A percentile compares a stretch with the other conserved stretches of the same genome.
Evolutionary conservation across 2,113 vertebrate genomes (phyloP).

Genomic region (Gnathonemus echidnorhynchus): DNA sequence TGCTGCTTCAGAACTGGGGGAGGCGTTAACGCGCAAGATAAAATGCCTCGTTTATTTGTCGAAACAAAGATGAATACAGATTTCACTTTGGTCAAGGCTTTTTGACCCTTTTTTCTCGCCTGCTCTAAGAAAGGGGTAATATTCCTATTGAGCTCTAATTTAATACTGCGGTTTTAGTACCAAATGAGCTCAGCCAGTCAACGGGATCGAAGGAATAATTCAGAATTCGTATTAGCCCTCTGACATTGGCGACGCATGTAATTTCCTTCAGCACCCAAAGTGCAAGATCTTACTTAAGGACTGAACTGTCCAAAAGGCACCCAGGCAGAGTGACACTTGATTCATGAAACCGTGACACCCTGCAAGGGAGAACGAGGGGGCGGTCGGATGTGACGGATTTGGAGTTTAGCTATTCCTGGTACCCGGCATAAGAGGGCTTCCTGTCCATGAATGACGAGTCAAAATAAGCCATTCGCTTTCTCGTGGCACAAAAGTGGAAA

Average conservation of each 20-base stretch:
- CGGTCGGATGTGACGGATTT: background rate
- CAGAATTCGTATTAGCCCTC: background rate
- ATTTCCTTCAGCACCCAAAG: background rate
- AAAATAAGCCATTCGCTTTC: background rate
- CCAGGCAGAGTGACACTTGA: background rate
- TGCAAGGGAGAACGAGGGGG: background rate
- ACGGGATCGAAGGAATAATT: background rate
- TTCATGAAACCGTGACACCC: background rate
- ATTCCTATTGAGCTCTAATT: background rate
- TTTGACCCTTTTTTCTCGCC: background rate
- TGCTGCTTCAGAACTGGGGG: background rate
- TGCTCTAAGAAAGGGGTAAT: background rate
- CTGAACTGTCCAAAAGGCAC: background rate
- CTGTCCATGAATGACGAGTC: background rate
- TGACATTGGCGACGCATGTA: background rate
- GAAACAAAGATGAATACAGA: background rate
- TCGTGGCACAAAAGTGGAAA: background rate
- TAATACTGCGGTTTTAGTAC: background rate
- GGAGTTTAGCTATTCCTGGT: background rate
- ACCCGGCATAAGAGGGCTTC: background rate
- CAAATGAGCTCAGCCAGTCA: background rate
- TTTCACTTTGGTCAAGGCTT: background rate
- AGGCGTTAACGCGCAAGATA: background rate
- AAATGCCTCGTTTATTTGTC: background rate
- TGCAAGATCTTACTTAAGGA: background rate